phyloP scores from a whole-genome alignment of 2,888 invertebrate genomes.

The Nebria salina region DNA sequence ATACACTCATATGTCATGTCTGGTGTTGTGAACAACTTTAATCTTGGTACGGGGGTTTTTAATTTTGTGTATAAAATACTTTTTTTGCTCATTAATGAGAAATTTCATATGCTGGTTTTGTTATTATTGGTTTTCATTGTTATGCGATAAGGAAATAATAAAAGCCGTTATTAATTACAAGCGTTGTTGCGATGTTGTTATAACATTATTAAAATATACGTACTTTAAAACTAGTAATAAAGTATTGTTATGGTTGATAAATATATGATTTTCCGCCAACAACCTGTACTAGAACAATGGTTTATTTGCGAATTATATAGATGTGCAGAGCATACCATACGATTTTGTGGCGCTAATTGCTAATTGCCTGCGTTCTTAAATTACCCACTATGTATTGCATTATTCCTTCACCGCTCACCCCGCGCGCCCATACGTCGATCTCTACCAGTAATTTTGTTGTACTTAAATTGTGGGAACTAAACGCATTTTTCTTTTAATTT shows the following conservation, averaged over 20 bases:
- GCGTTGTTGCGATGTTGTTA: no score
- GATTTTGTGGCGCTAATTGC: constrained; percentile 14
- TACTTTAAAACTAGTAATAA: neutral
- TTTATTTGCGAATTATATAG: neutral
- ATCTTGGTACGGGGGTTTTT: no score
- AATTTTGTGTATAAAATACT: no score
- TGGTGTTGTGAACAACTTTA: no score
- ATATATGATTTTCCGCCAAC: neutral
- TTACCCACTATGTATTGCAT: neutral
- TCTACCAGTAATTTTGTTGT: constrained; percentile 11
- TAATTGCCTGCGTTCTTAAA: neutral
- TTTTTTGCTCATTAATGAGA: no score
- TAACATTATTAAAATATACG: no score
- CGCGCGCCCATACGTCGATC: neutral
- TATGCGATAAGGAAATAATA: no score
- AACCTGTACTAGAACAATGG: neutral
- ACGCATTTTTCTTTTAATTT: neutral
- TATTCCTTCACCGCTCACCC: neutral
- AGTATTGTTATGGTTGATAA: neutral
- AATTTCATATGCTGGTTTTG: no score
- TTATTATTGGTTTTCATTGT: no score
- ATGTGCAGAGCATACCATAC: neutral
- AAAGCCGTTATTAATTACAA: no score
- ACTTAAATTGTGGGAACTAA: constrained; percentile 3
- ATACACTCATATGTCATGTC: no score